A percentile compares a stretch with the other conserved stretches of the same genome.
These are phyloP conservation scores for Lasioglossum morio DNA, from an alignment of 2,888 invertebrate species.

Conservation along the genomic window DNA sequence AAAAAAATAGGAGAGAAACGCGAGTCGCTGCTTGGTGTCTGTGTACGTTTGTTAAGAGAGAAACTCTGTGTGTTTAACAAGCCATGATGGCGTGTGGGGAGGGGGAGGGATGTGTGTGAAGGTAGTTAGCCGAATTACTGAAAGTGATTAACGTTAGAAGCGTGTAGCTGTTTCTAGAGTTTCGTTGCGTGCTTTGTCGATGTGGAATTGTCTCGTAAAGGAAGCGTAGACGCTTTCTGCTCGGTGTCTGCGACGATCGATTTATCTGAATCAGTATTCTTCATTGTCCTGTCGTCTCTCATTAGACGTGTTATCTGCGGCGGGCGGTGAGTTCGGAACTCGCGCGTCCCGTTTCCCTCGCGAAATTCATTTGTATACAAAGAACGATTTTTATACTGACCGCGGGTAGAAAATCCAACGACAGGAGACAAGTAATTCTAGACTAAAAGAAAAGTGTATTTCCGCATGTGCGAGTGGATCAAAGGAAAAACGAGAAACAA, in stretches of 20 bases:
- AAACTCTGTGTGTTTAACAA: conserved; percentile 9
- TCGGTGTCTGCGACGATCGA: conserved; percentile 42
- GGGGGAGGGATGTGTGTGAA: neutral
- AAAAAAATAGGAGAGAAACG: neutral
- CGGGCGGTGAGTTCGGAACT: conserved; percentile 20
- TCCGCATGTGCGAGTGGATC: conserved; percentile 30
- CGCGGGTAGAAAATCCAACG: conserved; percentile 24
- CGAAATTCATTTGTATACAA: conserved; percentile 72
- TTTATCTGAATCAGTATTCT: conserved; percentile 53
- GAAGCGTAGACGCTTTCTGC: conserved; percentile 43
- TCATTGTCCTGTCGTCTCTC: neutral
- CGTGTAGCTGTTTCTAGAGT: conserved; percentile 43
- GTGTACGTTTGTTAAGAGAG: neutral
- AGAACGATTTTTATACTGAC: conserved; percentile 68
- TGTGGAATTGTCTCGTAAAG: conserved; percentile 42
- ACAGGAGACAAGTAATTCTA: neutral
- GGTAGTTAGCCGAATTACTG: conserved; percentile 21
- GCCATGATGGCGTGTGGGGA: neutral
- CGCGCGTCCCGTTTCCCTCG: conserved; percentile 22
- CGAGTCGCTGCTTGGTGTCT: conserved; percentile 8
- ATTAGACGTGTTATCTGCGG: neutral
- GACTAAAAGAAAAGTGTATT: conserved; percentile 24
- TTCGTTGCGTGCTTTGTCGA: conserved; percentile 50
- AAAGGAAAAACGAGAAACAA: neutral
- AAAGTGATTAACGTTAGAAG: conserved; percentile 1